A percentile compares a stretch with the other conserved stretches of the same genome.
Conservation (phyloP, 2,797 vertebrate genomes). For the Gobio occitaniae region DNA sequence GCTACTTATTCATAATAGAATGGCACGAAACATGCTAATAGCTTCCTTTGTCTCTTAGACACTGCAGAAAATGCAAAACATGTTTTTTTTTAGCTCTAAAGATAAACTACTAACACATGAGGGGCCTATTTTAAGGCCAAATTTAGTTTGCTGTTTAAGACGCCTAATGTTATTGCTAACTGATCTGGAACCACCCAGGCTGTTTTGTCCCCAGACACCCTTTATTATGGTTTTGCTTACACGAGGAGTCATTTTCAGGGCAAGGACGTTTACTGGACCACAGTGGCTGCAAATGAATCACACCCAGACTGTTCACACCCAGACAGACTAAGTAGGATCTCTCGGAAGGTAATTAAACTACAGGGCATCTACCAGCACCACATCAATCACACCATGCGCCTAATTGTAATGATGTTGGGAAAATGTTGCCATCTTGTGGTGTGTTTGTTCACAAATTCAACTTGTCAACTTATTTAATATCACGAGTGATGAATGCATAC, state of each 20-base stretch:
- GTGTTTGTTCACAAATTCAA: background rate
- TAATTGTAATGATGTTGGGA: background rate
- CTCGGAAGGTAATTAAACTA: constrained; percentile 7
- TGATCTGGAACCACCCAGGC: background rate
- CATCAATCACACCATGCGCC: background rate
- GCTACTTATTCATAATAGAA: background rate
- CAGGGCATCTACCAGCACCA: constrained; percentile 8
- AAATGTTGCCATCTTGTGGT: constrained; percentile 35
- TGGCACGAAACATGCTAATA: background rate
- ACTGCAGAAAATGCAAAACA: background rate
- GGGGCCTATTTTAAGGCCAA: background rate
- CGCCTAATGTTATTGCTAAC: constrained; percentile 7
- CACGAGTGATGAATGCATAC: background rate
- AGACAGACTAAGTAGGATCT: background rate
- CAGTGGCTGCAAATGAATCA: constrained; percentile 10
- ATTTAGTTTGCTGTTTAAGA: background rate
- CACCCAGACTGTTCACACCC: constrained; percentile 1
- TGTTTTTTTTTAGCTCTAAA: background rate
- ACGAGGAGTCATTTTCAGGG: background rate
- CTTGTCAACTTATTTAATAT: background rate
- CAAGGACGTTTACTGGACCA: constrained; percentile 10
- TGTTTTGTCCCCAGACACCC: background rate
- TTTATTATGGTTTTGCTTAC: background rate
- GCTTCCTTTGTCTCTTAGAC: background rate
- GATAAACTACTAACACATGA: background rate